A percentile compares a stretch with the other conserved stretches of the same genome.
phyloP scores from a whole-genome alignment of 1,140 invertebrate genomes.

The Anoplophora glabripennis region DNA sequence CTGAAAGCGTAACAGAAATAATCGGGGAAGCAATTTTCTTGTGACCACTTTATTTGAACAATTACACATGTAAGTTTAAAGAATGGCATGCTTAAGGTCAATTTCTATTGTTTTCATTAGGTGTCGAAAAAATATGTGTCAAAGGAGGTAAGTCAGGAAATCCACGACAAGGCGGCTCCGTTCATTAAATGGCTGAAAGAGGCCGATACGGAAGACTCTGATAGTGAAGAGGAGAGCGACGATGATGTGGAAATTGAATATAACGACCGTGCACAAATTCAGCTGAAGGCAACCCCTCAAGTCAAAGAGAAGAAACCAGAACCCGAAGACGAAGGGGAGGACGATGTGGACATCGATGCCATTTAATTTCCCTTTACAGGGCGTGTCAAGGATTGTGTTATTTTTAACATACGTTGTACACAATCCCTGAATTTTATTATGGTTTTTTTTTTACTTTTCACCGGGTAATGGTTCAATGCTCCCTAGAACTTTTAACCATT shows the following conservation, averaged over 20 bases:
- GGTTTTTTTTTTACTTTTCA: background rate
- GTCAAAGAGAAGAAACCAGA: constrained; percentile 51
- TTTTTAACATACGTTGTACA: constrained; percentile 27
- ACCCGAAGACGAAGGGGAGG: constrained; percentile 59
- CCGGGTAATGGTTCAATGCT: background rate
- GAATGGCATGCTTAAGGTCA: too few relatives aligned
- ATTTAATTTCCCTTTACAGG: constrained; percentile 62
- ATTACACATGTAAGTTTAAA: too few relatives aligned
- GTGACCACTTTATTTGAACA: too few relatives aligned
- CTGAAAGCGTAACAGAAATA: too few relatives aligned
- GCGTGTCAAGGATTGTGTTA: constrained; percentile 30
- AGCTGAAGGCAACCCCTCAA: constrained; percentile 59
- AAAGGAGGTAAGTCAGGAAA: constrained; percentile 87
- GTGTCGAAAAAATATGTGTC: constrained; percentile 89
- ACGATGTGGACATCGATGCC: constrained; percentile 85
- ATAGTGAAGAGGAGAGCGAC: constrained; percentile 57
- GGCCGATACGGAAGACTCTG: constrained; percentile 87
- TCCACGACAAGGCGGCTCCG: constrained; percentile 86
- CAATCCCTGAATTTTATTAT: background rate
- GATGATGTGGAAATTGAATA: constrained; percentile 65
- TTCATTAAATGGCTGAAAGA: constrained; percentile 97
- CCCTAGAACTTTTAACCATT: background rate
- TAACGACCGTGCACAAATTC: constrained; percentile 76
- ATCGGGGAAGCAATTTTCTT: too few relatives aligned
- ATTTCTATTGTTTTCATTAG: constrained; percentile 15